phyloP scores from a whole-genome alignment of 1,140 invertebrate genomes.

The Bicyclus anynana region DNA sequence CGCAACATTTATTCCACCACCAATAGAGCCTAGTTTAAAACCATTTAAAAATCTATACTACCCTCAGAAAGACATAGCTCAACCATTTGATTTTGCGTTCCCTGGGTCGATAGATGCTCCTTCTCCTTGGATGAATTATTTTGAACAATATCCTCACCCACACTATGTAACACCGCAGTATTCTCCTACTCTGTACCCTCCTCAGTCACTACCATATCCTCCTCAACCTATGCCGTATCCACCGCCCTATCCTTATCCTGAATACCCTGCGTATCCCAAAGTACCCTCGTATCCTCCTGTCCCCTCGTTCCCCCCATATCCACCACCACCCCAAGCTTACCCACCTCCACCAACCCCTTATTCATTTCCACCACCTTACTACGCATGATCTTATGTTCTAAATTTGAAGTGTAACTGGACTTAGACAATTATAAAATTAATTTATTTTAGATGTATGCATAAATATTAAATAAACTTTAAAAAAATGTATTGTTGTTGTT shows the following conservation, averaged over 20 bases:
- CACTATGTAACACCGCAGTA: conserved; percentile 19
- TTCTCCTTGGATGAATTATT: conserved; percentile 25
- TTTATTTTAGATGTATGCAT: no score
- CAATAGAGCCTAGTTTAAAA: neutral
- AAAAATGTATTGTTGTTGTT: no score
- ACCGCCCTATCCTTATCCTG: conserved; percentile 14
- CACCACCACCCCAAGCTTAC: conserved; percentile 7
- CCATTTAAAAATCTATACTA: conserved; percentile 9
- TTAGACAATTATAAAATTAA: no score
- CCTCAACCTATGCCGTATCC: conserved; percentile 10
- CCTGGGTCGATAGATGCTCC: neutral
- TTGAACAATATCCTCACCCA: conserved; percentile 27
- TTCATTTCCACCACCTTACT: conserved; percentile 15
- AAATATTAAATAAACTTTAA: no score
- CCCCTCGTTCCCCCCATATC: conserved; percentile 4
- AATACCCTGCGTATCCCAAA: conserved; percentile 11
- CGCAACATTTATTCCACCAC: neutral
- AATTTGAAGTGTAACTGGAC: no score
- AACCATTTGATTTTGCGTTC: conserved; percentile 10
- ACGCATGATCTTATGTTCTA: conserved; percentile 1
- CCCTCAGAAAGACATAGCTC: conserved; percentile 6
- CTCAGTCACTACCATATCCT: no score
- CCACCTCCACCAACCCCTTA: conserved; percentile 6
- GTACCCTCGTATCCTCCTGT: conserved; percentile 6
- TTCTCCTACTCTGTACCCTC: conserved; percentile 6